Conservation (phyloP, 2,113 vertebrate species). For the Peromyscus californicus region DNA sequence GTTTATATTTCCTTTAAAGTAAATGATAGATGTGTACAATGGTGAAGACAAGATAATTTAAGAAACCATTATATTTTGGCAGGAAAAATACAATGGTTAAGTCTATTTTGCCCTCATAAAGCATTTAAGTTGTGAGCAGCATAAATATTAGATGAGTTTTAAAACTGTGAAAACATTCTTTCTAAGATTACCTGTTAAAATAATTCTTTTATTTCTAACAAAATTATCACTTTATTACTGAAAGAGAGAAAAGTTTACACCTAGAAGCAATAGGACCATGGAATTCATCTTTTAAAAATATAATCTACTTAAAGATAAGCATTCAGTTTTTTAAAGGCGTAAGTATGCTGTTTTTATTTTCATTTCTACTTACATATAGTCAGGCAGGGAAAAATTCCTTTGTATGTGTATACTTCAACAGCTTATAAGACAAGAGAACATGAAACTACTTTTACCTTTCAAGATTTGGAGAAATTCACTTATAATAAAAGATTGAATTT, state of each 20-base stretch:
- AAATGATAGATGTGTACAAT: not conserved
- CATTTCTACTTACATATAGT: not conserved
- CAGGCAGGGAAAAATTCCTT: not conserved
- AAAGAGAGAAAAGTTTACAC: not conserved
- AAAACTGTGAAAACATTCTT: not conserved
- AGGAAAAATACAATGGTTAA: conserved; percentile 38
- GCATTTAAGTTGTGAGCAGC: not conserved
- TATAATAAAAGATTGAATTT: not conserved
- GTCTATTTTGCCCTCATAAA: not conserved
- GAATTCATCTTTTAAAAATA: conserved; percentile 40
- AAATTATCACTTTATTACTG: conserved; percentile 16
- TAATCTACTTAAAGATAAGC: conserved; percentile 24
- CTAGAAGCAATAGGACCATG: not conserved
- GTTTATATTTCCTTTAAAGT: not conserved
- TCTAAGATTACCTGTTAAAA: conserved; percentile 46
- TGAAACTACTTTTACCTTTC: not conserved
- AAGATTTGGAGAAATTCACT: conserved; percentile 22
- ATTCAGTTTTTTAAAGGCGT: not conserved
- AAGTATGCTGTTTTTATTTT: not conserved
- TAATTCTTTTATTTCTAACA: conserved; percentile 43
- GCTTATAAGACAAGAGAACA: not conserved
- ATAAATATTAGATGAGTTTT: conserved; percentile 26
- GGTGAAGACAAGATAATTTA: not conserved
- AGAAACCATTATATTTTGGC: not conserved
- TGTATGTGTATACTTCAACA: not conserved